Conservation (phyloP, 2,113 vertebrate genomes). For the Daphoenositta chrysoptera region DNA sequence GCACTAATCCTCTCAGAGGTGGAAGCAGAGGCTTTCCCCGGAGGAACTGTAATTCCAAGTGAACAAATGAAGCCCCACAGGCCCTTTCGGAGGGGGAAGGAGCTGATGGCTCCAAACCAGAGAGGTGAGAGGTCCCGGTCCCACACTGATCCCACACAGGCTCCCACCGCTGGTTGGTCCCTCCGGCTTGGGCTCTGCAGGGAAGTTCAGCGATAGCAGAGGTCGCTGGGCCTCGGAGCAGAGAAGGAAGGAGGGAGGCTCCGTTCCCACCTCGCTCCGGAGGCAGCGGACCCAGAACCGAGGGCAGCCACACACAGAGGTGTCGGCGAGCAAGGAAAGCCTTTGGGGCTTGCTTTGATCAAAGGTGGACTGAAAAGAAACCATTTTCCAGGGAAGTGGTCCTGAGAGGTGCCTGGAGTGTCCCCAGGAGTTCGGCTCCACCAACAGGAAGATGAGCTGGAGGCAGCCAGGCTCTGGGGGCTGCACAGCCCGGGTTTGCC, state of each 20-base stretch:
- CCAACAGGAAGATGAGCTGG: neutral
- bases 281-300: too few species aligned
- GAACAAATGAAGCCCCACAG: neutral
- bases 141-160: rapidly evolving
- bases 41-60: neutral
- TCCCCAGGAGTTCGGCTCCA: neutral
- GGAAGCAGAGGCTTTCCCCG: neutral
- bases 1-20: neutral
- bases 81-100: neutral
- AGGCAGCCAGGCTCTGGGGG: neutral
- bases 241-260: neutral
- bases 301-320: neutral
- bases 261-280: rapidly evolving
- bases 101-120: rapidly evolving
- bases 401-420: neutral
- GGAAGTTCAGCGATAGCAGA: rapidly evolving
- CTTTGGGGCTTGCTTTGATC: neutral
- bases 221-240: rapidly evolving
- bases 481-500: neutral
- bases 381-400: neutral
- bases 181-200: neutral
- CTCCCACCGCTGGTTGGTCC: rapidly evolving
- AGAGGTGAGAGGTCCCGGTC: rapidly evolving
- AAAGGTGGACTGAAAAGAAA: neutral
- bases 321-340: neutral